A percentile compares a stretch with the other conserved stretches of the same genome.
phyloP scores from a whole-genome alignment of 1,140 invertebrate species.

The Bombus breviceps region DNA sequence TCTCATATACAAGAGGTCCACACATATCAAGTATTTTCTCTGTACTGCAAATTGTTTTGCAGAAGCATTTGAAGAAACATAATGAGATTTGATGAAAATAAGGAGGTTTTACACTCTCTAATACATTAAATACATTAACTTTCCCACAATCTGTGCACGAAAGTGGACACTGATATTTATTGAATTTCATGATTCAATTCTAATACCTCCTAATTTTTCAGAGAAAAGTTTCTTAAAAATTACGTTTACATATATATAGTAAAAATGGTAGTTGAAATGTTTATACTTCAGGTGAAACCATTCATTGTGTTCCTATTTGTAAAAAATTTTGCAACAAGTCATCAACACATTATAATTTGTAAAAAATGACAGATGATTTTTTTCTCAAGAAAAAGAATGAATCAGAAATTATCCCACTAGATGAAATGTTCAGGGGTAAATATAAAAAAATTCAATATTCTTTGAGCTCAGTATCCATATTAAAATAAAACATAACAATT shows the following conservation, averaged over 20 bases:
- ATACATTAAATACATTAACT: no score
- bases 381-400: constrained; percentile 8
- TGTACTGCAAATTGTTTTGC: neutral
- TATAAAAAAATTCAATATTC: neutral
- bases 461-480: neutral
- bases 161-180: neutral
- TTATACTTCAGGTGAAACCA: neutral
- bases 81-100: neutral
- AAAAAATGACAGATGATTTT: neutral
- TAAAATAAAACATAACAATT: neutral
- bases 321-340: no score
- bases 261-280: neutral
- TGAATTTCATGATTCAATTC: constrained; percentile 22
- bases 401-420: constrained; percentile 59
- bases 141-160: neutral
- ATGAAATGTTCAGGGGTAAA: constrained; percentile 70
- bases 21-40: constrained; percentile 12
- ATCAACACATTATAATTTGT: neutral
- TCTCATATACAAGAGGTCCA: neutral
- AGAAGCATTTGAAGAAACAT: constrained; percentile 28
- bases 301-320: no score
- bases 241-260: neutral
- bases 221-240: neutral
- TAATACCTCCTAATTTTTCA: neutral
- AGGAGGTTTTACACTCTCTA: neutral